Conservation (phyloP, 2,797 vertebrate species). For the Natrix natrix region DNA sequence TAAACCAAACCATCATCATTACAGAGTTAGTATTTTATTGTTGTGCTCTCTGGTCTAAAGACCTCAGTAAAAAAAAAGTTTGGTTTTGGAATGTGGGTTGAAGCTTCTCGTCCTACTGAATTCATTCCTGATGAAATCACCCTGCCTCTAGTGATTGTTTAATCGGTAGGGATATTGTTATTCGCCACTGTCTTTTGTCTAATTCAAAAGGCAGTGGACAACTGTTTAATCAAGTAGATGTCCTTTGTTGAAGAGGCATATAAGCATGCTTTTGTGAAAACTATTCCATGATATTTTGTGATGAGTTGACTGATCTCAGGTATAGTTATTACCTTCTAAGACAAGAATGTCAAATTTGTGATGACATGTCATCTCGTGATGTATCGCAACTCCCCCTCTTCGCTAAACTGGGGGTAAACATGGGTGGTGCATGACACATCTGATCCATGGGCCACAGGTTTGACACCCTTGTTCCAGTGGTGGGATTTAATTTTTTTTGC, state of each 20-base stretch:
- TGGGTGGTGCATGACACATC: no score
- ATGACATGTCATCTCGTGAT: no score
- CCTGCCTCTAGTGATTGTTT: background rate
- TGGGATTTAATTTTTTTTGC: no score
- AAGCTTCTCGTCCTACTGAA: background rate
- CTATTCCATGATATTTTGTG: background rate
- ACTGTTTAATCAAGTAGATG: background rate
- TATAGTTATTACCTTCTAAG: background rate
- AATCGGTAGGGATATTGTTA: background rate
- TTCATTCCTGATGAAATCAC: background rate
- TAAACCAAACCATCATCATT: background rate
- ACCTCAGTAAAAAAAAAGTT: background rate
- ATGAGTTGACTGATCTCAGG: background rate
- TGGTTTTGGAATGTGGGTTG: background rate
- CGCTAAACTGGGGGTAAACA: no score
- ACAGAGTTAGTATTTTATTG: background rate
- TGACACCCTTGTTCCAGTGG: no score
- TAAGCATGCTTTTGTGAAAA: background rate
- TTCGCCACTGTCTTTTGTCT: background rate
- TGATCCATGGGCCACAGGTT: rapidly evolving
- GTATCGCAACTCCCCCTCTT: no score
- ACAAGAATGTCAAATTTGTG: no score
- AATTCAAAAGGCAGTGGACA: background rate
- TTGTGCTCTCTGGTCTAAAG: background rate
- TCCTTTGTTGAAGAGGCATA: background rate